Percentiles rank a stretch among this genome's conserved stretches.
Conservation (phyloP, 2,113 vertebrate species). For the Nerophis lumbriciformis region DNA sequence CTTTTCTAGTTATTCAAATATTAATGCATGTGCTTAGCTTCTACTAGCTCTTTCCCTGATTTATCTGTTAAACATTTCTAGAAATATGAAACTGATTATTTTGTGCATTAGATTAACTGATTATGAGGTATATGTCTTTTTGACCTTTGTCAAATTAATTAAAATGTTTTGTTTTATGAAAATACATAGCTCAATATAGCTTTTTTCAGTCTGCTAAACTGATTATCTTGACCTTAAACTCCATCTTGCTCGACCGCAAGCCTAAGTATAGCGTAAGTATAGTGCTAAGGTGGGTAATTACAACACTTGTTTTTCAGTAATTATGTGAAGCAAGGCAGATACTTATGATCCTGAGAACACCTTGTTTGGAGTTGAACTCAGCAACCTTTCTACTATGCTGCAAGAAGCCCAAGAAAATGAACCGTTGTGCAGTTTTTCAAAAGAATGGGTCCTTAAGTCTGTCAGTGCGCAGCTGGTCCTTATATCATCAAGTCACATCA, state of each 20-base stretch:
- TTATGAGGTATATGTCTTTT: too few relatives aligned
- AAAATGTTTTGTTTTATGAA: too few relatives aligned
- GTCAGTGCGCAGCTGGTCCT: slow-evolving; percentile 1
- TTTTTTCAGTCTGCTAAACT: slow-evolving; percentile 28
- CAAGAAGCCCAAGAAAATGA: slow-evolving; percentile 29
- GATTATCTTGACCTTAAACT: slow-evolving; percentile 54
- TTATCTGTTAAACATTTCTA: too few relatives aligned
- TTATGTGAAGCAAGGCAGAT: slow-evolving; percentile 55
- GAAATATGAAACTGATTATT: too few relatives aligned
- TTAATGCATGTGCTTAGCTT: background rate
- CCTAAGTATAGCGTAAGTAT: slow-evolving; percentile 63
- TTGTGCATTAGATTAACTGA: too few relatives aligned
- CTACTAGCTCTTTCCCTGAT: background rate
- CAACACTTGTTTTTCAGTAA: slow-evolving; percentile 58
- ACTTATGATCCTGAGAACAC: slow-evolving; percentile 50
- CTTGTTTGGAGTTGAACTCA: slow-evolving; percentile 59
- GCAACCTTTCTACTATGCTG: slow-evolving; percentile 50
- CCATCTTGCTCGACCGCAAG: slow-evolving; percentile 56
- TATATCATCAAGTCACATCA: background rate
- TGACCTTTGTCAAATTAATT: too few relatives aligned
- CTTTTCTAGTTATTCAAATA: background rate
- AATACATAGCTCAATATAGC: slow-evolving; percentile 2
- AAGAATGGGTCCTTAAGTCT: slow-evolving; percentile 6
- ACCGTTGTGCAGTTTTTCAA: slow-evolving; percentile 19
- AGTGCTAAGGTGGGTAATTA: slow-evolving; percentile 63